A percentile compares a stretch with the other conserved stretches of the same genome.
Conservation (phyloP, 2,797 vertebrate genomes). For the Pipistrellus pygmaeus region DNA sequence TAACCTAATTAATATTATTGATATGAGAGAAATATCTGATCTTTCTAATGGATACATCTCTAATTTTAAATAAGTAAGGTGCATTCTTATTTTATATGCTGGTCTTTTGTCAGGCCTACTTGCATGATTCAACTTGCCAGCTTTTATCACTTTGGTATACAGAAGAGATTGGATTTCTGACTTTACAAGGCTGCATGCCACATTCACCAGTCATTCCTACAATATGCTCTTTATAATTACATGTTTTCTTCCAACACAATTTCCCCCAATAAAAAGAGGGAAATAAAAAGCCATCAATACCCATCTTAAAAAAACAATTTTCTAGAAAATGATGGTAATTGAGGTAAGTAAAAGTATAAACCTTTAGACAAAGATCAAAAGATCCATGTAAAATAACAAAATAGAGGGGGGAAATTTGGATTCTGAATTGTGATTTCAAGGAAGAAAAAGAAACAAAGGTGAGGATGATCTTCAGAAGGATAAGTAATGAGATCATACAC, state of each 20-base stretch:
- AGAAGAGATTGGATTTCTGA: constrained; percentile 46
- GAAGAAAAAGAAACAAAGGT: constrained; percentile 45
- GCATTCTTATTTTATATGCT: constrained; percentile 21
- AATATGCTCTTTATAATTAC: neutral
- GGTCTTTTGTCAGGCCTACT: constrained; percentile 10
- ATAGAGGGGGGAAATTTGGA: neutral
- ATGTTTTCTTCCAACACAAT: neutral
- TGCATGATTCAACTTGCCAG: constrained; percentile 28
- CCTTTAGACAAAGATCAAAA: constrained; percentile 35
- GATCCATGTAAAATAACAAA: constrained; percentile 4
- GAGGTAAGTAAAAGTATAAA: constrained; percentile 28
- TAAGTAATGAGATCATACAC: neutral
- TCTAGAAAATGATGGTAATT: neutral
- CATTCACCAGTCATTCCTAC: neutral
- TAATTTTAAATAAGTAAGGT: constrained; percentile 48
- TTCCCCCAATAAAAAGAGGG: neutral
- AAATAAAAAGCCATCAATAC: neutral
- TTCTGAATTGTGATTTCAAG: constrained; percentile 36
- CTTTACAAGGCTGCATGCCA: neutral
- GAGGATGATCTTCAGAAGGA: constrained; percentile 35
- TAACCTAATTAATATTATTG: neutral
- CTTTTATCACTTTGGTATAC: constrained; percentile 5
- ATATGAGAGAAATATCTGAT: neutral
- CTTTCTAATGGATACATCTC: constrained; percentile 28
- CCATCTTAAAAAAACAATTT: constrained; percentile 23